phyloP scores from a whole-genome alignment of 2,113 vertebrate species.

The Tylochromis polylepis region DNA sequence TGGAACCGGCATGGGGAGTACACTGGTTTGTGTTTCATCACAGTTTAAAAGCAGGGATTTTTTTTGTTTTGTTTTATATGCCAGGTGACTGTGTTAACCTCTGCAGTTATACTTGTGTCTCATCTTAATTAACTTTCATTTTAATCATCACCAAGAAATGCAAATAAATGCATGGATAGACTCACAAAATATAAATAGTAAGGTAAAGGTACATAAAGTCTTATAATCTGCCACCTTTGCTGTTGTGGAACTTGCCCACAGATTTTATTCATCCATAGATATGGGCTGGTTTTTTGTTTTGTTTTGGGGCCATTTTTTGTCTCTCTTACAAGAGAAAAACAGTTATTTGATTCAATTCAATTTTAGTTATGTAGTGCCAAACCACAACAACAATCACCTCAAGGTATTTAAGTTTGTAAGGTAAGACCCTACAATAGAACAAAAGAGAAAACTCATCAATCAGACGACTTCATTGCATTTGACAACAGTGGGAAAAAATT shows the following conservation, averaged over 20 bases:
- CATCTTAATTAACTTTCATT: not conserved
- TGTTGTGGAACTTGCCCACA: not conserved
- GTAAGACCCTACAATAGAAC: not conserved
- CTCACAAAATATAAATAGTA: not conserved
- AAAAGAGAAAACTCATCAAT: not conserved
- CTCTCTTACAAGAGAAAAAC: not conserved
- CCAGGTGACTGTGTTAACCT: not conserved
- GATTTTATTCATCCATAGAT: not conserved
- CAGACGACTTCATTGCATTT: not conserved
- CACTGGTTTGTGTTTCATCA: not conserved
- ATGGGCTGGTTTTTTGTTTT: not conserved
- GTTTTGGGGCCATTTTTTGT: not conserved
- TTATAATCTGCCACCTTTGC: not conserved
- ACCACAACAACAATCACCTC: not conserved
- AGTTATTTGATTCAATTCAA: not conserved
- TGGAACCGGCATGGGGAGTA: not conserved
- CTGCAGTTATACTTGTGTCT: not conserved
- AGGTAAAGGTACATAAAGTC: no score
- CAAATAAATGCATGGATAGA: not conserved
- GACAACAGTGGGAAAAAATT: not conserved
- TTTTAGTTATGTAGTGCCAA: not conserved
- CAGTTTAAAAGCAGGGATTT: not conserved
- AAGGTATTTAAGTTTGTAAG: not conserved
- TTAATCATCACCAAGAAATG: not conserved
- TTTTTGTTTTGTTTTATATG: not conserved